Percentiles rank a stretch among this genome's conserved stretches.
These are phyloP conservation scores for Malacosoma neustria DNA, from an alignment of 2,888 invertebrate species.

Conservation along the genomic window DNA sequence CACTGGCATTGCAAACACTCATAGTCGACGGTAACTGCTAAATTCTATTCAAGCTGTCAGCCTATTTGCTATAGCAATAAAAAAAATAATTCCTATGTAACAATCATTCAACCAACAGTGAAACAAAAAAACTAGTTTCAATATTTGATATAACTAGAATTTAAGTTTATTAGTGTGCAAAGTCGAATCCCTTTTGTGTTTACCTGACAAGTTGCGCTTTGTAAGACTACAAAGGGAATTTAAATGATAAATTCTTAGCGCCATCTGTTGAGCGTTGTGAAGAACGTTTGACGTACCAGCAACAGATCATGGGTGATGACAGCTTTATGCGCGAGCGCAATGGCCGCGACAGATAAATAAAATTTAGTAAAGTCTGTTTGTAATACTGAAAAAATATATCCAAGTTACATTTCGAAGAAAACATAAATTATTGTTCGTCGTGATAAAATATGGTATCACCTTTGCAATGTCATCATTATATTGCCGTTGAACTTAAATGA, in stretches of 20 bases:
- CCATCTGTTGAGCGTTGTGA: slow-evolving; percentile 23
- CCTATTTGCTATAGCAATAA: too few relatives aligned
- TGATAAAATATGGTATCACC: too few relatives aligned
- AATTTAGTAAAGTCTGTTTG: neutral
- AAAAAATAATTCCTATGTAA: too few relatives aligned
- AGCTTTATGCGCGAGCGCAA: slow-evolving; percentile 30
- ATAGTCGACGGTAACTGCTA: too few relatives aligned
- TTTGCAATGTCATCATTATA: too few relatives aligned
- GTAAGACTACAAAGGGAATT: slow-evolving; percentile 10
- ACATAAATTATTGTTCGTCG: neutral
- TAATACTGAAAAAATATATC: neutral
- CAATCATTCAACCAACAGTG: too few relatives aligned
- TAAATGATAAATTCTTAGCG: slow-evolving; percentile 19
- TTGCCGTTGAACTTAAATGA: too few relatives aligned
- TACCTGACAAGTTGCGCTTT: neutral
- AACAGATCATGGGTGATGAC: slow-evolving; percentile 35
- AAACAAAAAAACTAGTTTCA: too few relatives aligned
- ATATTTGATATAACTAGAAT: too few relatives aligned
- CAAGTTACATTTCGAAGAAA: neutral
- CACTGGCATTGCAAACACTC: too few relatives aligned
- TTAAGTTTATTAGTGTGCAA: neutral
- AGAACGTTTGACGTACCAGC: slow-evolving; percentile 7
- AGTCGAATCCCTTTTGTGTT: neutral
- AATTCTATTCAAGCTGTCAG: too few relatives aligned
- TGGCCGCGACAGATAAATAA: slow-evolving; percentile 12